Conservation (phyloP, 2,113 vertebrate genomes). For the Athene cunicularia region DNA sequence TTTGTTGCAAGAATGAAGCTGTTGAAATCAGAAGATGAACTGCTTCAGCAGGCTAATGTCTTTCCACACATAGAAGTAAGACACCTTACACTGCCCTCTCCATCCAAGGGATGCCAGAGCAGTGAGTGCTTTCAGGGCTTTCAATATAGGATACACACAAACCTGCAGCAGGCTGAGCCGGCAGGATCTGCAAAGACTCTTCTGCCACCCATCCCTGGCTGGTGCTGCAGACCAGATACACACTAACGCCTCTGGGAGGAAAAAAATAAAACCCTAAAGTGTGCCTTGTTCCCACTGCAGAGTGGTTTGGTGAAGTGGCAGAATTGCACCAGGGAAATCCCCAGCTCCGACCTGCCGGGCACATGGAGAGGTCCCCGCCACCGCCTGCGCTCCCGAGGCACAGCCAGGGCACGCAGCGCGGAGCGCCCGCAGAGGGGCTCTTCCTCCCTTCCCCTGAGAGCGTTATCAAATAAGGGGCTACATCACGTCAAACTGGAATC, state of each 20-base stretch:
- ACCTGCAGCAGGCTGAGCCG: neutral
- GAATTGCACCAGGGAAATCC: neutral
- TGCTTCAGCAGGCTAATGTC: neutral
- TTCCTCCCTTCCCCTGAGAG: neutral
- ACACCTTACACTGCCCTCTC: neutral
- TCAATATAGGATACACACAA: neutral
- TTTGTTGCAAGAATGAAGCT: neutral
- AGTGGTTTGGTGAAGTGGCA: neutral
- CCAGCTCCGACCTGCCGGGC: neutral
- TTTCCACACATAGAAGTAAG: neutral
- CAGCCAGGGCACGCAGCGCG: neutral
- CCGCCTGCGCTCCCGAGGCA: neutral
- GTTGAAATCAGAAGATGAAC: neutral
- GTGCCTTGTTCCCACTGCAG: too few relatives aligned
- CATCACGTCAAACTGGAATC: neutral
- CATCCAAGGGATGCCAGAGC: neutral
- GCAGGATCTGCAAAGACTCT: neutral
- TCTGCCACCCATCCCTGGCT: neutral
- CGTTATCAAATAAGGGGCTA: fast-evolving
- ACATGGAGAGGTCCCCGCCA: fast-evolving
- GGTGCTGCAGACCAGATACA: neutral
- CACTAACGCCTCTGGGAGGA: neutral
- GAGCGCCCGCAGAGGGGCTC: fast-evolving
- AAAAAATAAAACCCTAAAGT: neutral
- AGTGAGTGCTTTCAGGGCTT: neutral